Evolutionary conservation across 2,888 invertebrate genomes (phyloP), one percentile per base, ranked within the genome.

Genomic region (Leucophenga maculata): DNA sequence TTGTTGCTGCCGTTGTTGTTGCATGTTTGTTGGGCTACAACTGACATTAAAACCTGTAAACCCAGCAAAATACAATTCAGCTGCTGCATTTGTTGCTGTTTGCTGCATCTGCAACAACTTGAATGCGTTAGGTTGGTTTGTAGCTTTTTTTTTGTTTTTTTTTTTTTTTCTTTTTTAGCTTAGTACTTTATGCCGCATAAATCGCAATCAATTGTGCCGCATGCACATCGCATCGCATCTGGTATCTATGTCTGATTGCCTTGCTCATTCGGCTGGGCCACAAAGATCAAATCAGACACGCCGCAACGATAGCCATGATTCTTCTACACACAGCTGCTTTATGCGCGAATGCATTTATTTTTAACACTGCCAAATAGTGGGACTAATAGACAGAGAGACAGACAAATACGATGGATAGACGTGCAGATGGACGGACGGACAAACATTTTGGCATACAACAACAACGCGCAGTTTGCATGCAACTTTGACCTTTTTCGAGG

Each of bases 401-500:
- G 54, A 9, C 18, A 20, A n/a, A n/a, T n/a, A n/a, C n/a, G 18
- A 18, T 11, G 6, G 18, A 22, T 8, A 22, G 55, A 20, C 26
- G 14, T n/a, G n/a, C n/a, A n/a, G 13, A 55, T 11, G 22, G 52
- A 52, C 52, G 8, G 52, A 52, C 52, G 20, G 52, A 52, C 52
- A 20, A 52, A 20, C 0, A 39, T 11, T 39, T 39, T 39, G 39
- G 39, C 11, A 11, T 39, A 11, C 39, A 39, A 39, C 3, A 39
- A 39, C 39, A 6, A 39, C 39, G 39, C 39, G 18, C 50, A 1
- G 50, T 50, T 50, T 16, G 50, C n/a, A 62, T 77, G 84, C 55
- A 75, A 73, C 80, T 80, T 80, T 80, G 80, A 80, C 80, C 80
- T 80, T 80, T 80, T 79, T 83, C 69, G 75, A 75, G 75, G 75